Evolutionary conservation across 2,888 invertebrate genomes (phyloP).

Genomic region (Sarcophaga carnaria): DNA sequence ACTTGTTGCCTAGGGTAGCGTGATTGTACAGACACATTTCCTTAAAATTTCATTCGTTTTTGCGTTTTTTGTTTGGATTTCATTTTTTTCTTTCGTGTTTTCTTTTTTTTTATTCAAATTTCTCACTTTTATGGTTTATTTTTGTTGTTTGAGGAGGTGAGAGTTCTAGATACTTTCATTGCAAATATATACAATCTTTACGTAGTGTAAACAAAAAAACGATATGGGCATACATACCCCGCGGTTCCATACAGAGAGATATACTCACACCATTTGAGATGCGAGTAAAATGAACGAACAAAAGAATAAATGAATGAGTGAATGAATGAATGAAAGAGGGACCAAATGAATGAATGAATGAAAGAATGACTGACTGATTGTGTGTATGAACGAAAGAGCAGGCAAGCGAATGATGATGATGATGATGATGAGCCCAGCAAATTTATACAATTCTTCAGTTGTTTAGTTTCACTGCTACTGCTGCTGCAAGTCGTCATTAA

Average conservation of each 20-base stretch:
- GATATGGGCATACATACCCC: not conserved
- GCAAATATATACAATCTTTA: conserved; percentile 61
- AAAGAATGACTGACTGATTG: not conserved
- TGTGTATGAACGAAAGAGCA: not conserved
- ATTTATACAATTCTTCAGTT: conserved; percentile 59
- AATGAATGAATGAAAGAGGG: conserved; percentile 40
- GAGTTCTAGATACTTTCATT: conserved; percentile 79
- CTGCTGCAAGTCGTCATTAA: conserved; percentile 64
- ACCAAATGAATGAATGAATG: not conserved
- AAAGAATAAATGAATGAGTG: not conserved
- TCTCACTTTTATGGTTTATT: conserved; percentile 49
- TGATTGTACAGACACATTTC: not conserved
- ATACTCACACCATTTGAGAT: conserved; percentile 22
- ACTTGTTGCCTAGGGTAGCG: not conserved
- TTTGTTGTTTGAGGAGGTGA: conserved; percentile 64
- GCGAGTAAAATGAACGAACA: conserved; percentile 20
- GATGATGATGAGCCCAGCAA: conserved; percentile 59
- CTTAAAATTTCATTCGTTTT: not conserved
- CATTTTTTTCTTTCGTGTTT: not conserved
- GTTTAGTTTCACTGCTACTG: conserved; percentile 67
- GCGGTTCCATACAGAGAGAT: conserved; percentile 21
- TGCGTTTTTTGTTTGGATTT: not conserved
- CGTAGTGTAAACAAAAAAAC: conserved; percentile 43
- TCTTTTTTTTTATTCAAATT: not conserved
- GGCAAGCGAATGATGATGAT: conserved; percentile 37